phyloP scores from a whole-genome alignment of 1,140 invertebrate species.

The Arctopsyche grandis region DNA sequence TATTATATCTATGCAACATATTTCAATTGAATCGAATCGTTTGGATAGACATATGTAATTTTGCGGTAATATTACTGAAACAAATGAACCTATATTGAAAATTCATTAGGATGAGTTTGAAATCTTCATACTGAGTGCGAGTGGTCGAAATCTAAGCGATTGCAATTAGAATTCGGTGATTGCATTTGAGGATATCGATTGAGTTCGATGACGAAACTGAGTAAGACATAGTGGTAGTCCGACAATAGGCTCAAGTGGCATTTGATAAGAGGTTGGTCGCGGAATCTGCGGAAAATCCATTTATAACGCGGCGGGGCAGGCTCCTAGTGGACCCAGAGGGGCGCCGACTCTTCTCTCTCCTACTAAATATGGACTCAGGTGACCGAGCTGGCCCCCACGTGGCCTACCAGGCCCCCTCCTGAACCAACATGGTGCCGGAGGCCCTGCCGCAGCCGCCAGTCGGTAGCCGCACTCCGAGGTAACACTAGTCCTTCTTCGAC shows the following conservation, averaged over 20 bases:
- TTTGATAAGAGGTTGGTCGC: slow-evolving; percentile 32
- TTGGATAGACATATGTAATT: too few species aligned
- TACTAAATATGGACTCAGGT: slow-evolving; percentile 53
- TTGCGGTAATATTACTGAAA: too few species aligned
- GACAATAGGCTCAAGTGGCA: slow-evolving; percentile 15
- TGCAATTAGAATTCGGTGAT: too few species aligned
- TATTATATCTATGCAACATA: too few species aligned
- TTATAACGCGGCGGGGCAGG: slow-evolving; percentile 29
- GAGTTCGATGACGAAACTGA: not conserved
- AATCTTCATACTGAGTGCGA: too few species aligned
- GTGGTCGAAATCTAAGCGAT: too few species aligned
- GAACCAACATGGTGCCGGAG: slow-evolving; percentile 36
- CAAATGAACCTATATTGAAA: too few species aligned
- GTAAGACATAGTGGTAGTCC: not conserved
- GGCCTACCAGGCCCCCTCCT: slow-evolving; percentile 29
- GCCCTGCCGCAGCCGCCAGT: slow-evolving; percentile 38
- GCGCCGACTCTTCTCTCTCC: slow-evolving; percentile 21
- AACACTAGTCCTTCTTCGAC: slow-evolving; percentile 52
- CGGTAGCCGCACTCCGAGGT: slow-evolving; percentile 50
- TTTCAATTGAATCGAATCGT: too few species aligned
- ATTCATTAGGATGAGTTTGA: too few species aligned
- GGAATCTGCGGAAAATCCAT: slow-evolving; percentile 35
- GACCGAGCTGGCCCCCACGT: not conserved
- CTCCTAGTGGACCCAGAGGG: slow-evolving; percentile 20
- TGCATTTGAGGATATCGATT: too few species aligned